Evolutionary conservation across 2,888 invertebrate species (phyloP).

Genomic region (Furcula furcula): DNA sequence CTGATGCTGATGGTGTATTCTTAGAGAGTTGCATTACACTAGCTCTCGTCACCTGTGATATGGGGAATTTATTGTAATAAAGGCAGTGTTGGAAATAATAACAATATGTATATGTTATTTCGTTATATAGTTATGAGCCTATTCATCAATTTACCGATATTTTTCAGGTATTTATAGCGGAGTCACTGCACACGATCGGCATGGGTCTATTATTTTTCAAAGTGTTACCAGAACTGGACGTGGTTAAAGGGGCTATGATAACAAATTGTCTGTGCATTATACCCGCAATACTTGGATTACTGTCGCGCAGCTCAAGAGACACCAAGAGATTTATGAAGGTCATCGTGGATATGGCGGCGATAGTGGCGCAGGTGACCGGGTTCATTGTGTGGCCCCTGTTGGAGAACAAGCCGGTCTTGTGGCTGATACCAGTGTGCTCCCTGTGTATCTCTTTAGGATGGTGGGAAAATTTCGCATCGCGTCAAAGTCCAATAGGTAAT

Average conservation of each 20-base stretch:
- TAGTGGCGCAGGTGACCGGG: slow-evolving; percentile 94
- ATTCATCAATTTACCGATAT: neutral
- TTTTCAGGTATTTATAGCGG: slow-evolving; percentile 88
- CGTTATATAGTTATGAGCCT: neutral
- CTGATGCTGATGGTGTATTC: neutral
- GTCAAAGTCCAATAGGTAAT: slow-evolving; percentile 92
- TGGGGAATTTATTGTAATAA: too few species aligned
- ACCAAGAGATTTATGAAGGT: slow-evolving; percentile 89
- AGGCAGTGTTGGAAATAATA: too few species aligned
- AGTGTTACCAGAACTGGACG: slow-evolving; percentile 95
- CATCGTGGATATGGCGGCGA: slow-evolving; percentile 91
- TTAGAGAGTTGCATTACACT: too few species aligned
- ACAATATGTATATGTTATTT: neutral
- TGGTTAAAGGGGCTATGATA: slow-evolving; percentile 97
- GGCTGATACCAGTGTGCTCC: slow-evolving; percentile 93
- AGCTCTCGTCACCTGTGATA: too few species aligned
- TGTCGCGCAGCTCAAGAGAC: slow-evolving; percentile 92
- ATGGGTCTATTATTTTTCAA: slow-evolving; percentile 92
- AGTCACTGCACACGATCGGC: slow-evolving; percentile 94
- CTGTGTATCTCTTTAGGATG: slow-evolving; percentile 95
- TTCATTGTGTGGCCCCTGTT: slow-evolving; percentile 96
- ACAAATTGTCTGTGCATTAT: slow-evolving; percentile 97
- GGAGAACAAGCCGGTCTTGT: slow-evolving; percentile 87
- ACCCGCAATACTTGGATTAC: slow-evolving; percentile 88
- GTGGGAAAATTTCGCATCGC: slow-evolving; percentile 99